phyloP scores from a whole-genome alignment of 2,797 vertebrate species.

The Pempheris klunzingeri region DNA sequence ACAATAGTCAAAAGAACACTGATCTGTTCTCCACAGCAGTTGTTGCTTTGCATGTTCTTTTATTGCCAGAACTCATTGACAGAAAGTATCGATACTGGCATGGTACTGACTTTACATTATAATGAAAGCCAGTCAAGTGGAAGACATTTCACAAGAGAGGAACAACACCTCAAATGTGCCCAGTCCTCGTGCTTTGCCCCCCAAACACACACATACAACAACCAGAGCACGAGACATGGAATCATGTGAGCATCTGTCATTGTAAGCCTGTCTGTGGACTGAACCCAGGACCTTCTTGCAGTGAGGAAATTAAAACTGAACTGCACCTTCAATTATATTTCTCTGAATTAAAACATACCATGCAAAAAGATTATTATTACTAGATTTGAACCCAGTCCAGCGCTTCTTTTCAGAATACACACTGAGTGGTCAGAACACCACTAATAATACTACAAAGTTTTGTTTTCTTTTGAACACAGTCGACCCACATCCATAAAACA shows the following conservation, averaged over 20 bases:
- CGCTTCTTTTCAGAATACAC: too few relatives aligned
- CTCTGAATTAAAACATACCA: background rate
- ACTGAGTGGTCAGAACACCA: too few relatives aligned
- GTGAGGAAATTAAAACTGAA: too few relatives aligned
- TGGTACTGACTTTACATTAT: background rate
- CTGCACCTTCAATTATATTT: background rate
- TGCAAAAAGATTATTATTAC: too few relatives aligned
- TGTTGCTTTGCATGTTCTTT: background rate
- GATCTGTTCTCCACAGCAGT: background rate
- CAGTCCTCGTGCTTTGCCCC: background rate
- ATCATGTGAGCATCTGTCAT: background rate
- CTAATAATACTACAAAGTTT: too few relatives aligned
- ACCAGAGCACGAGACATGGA: too few relatives aligned
- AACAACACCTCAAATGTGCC: background rate
- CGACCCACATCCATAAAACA: background rate
- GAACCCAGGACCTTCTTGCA: too few relatives aligned
- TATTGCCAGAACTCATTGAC: background rate
- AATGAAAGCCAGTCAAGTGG: background rate
- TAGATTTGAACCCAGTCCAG: too few relatives aligned
- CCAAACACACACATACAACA: background rate
- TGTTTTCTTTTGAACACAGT: too few relatives aligned
- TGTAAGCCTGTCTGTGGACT: background rate
- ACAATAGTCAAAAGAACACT: background rate
- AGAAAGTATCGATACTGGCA: background rate
- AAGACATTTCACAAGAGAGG: too few relatives aligned